phyloP scores from a whole-genome alignment of 2,113 vertebrate species.

The Nyctibius bracteatus region DNA sequence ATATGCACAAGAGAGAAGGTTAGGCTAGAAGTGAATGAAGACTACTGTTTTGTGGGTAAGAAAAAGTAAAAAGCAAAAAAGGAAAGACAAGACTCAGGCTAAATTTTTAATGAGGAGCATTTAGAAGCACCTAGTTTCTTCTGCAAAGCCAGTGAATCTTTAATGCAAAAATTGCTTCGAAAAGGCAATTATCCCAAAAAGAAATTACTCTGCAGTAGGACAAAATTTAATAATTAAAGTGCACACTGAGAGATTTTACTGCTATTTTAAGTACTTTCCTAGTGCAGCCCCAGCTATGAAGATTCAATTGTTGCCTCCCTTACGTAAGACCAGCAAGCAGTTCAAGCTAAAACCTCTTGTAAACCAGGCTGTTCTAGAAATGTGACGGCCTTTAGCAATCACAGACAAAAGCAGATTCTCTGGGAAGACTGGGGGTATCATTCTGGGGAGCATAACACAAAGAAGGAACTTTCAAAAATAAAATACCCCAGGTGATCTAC shows the following conservation, averaged over 20 bases:
- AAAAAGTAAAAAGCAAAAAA: constrained; percentile 2
- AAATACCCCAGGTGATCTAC: not conserved
- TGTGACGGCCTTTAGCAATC: not conserved
- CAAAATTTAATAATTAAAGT: constrained; percentile 56
- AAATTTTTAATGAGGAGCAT: constrained; percentile 52
- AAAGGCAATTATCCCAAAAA: constrained; percentile 56
- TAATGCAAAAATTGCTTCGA: constrained; percentile 42
- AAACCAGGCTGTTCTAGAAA: not conserved
- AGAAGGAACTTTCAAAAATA: not conserved
- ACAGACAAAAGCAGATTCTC: not conserved
- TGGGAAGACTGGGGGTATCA: accelerated
- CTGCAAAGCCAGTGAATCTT: constrained; percentile 51
- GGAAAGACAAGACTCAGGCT: not conserved
- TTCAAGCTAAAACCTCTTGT: not conserved
- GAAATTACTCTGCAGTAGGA: constrained; percentile 33
- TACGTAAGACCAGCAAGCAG: not conserved
- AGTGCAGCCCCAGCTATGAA: not conserved
- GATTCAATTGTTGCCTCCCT: not conserved
- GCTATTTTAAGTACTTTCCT: constrained; percentile 55
- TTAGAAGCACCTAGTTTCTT: constrained; percentile 37
- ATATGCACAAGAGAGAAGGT: not conserved
- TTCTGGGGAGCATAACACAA: not conserved
- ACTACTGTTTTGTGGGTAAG: not conserved
- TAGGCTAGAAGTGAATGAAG: not conserved
- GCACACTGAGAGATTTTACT: constrained; percentile 34